Evolutionary conservation across 2,797 vertebrate species (phyloP).

Genomic region (Enteromius thamalakanensis): DNA sequence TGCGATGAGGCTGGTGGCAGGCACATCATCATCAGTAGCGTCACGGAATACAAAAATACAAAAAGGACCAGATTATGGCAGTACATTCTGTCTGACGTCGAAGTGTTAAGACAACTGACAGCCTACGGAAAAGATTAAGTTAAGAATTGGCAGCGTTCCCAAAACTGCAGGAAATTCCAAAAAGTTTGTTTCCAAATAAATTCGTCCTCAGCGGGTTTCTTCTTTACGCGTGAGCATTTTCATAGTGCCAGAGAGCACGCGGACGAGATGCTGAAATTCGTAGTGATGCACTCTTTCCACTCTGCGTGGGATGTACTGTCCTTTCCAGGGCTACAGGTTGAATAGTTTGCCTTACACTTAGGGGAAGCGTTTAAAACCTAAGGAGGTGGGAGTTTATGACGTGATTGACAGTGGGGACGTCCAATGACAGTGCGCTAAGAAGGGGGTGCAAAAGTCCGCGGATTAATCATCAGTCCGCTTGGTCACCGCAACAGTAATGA

Average conservation of each 20-base stretch:
- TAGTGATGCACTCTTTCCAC: slow-evolving; percentile 67
- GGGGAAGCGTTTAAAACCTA: slow-evolving; percentile 72
- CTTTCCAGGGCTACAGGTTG: slow-evolving; percentile 71
- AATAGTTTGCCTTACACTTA: slow-evolving; percentile 67
- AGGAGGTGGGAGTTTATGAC: slow-evolving; percentile 61
- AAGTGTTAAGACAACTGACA: slow-evolving; percentile 46
- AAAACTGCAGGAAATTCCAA: slow-evolving; percentile 42
- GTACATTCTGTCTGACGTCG: slow-evolving; percentile 65
- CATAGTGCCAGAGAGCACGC: slow-evolving; percentile 62
- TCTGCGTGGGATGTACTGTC: slow-evolving; percentile 64
- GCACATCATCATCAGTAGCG: slow-evolving; percentile 66
- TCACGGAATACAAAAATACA: slow-evolving; percentile 64
- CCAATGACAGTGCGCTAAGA: slow-evolving; percentile 66
- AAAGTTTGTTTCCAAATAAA: slow-evolving; percentile 47
- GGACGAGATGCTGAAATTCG: slow-evolving; percentile 60
- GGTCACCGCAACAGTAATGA: slow-evolving; percentile 21
- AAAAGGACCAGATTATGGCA: slow-evolving; percentile 62
- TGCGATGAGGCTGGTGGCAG: slow-evolving; percentile 73
- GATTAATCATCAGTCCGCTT: slow-evolving; percentile 36
- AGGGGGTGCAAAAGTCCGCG: slow-evolving; percentile 16
- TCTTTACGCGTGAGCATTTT: slow-evolving; percentile 62
- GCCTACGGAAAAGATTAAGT: slow-evolving; percentile 46
- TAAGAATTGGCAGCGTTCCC: slow-evolving; percentile 35
- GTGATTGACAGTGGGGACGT: slow-evolving; percentile 60
- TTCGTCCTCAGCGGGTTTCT: slow-evolving; percentile 49